Evolutionary conservation across 1,140 invertebrate species (phyloP).

Genomic region (Danaus plexippus): DNA sequence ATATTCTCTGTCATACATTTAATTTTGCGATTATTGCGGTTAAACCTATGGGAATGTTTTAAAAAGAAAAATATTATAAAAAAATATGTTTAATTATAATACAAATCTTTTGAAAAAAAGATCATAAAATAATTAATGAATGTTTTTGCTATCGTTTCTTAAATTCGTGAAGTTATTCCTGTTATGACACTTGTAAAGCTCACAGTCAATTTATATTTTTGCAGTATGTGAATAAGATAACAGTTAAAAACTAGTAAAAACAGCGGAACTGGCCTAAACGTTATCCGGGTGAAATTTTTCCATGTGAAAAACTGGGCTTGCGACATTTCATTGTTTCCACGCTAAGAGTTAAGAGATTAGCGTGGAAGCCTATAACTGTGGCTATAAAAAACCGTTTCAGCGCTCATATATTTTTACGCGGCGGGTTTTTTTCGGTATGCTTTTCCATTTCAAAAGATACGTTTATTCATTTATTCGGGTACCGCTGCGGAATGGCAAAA

Average conservation of each 20-base stretch:
- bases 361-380: slow-evolving; percentile 41
- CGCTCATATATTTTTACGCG: slow-evolving; percentile 36
- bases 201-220: neutral
- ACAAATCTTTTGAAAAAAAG: neutral
- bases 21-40: too few species aligned
- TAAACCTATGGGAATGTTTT: neutral
- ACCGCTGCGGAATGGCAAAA: slow-evolving; percentile 16
- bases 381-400: slow-evolving; percentile 39
- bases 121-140: too few species aligned
- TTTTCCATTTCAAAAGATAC: slow-evolving; percentile 49
- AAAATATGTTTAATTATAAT: too few species aligned
- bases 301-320: slow-evolving; percentile 27
- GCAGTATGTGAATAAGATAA: neutral
- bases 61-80: slow-evolving; percentile 3
- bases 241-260: too few species aligned
- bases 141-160: too few species aligned
- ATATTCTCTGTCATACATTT: too few species aligned
- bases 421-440: slow-evolving; percentile 38
- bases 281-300: slow-evolving; percentile 25
- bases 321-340: slow-evolving; percentile 47
- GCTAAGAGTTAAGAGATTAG: slow-evolving; percentile 53
- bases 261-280: slow-evolving; percentile 19
- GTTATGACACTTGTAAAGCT: too few species aligned
- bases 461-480: slow-evolving; percentile 41
- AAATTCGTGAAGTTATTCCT: too few species aligned